phyloP scores from a whole-genome alignment of 2,797 vertebrate genomes.

The Halcyon badia region DNA sequence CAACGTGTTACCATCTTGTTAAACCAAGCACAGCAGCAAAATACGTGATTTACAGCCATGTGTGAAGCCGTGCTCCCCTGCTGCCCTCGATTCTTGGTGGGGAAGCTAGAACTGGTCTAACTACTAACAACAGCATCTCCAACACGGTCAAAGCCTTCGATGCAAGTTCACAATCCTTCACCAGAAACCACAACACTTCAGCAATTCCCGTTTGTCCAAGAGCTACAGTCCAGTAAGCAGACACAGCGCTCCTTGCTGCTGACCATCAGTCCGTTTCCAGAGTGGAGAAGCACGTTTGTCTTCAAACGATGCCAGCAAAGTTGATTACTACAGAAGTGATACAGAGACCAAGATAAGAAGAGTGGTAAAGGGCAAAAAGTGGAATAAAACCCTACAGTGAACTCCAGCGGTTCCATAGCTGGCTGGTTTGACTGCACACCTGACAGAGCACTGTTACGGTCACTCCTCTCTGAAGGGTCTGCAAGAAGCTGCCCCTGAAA shows the following conservation, averaged over 20 bases:
- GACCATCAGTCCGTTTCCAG: not conserved
- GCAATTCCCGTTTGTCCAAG: not conserved
- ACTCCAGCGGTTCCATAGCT: not conserved
- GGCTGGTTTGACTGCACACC: not conserved
- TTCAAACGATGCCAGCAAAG: not conserved
- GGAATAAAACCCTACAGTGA: not conserved
- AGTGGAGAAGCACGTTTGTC: not conserved
- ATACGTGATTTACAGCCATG: rapidly evolving
- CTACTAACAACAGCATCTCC: rapidly evolving
- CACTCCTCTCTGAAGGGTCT: not conserved
- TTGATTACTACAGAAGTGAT: not conserved
- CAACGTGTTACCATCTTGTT: rapidly evolving
- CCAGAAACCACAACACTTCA: not conserved
- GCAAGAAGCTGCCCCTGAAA: not conserved
- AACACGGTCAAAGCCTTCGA: not conserved
- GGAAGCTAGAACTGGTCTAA: not conserved
- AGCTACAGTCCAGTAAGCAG: not conserved
- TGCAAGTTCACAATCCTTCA: not conserved
- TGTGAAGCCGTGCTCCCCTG: not conserved
- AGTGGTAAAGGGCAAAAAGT: not conserved
- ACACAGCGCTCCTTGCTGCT: not conserved
- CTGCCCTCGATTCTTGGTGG: not conserved
- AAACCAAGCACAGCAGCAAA: not conserved
- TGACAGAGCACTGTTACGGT: not conserved
- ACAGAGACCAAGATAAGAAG: not conserved